phyloP scores from a whole-genome alignment of 2,113 vertebrate species.

The Sinocyclocheilus rhinocerous region DNA sequence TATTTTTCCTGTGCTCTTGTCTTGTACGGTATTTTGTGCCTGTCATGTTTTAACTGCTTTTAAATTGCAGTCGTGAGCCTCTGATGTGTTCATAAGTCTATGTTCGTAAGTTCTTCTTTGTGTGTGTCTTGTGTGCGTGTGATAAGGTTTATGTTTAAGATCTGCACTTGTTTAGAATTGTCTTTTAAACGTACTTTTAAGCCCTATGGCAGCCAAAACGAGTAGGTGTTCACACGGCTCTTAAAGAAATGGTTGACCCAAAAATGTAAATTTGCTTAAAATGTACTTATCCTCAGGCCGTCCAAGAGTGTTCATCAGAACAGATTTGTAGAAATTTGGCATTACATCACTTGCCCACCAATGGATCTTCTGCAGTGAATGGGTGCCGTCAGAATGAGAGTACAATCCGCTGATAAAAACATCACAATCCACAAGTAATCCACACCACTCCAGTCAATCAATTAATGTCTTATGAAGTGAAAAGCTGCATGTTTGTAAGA shows the following conservation, averaged over 20 bases:
- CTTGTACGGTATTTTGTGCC: slow-evolving; percentile 50
- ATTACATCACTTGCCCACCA: neutral
- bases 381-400: neutral
- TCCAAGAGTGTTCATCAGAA: neutral
- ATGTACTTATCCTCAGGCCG: neutral
- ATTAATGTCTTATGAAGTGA: neutral
- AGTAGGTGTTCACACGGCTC: slow-evolving; percentile 5
- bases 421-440: neutral
- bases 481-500: neutral
- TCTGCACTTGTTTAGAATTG: slow-evolving; percentile 14
- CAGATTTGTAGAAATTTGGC: neutral
- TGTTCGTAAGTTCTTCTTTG: slow-evolving; percentile 56
- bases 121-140: slow-evolving; percentile 35
- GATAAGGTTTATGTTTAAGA: neutral
- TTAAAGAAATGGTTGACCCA: neutral
- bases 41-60: slow-evolving; percentile 70
- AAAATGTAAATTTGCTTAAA: neutral
- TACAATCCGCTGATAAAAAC: neutral
- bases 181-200: neutral
- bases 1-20: slow-evolving; percentile 61
- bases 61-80: slow-evolving; percentile 71
- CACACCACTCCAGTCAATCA: neutral
- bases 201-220: neutral
- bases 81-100: slow-evolving; percentile 55
- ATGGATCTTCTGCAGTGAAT: neutral